Evolutionary conservation across 2,888 invertebrate species (phyloP).

Genomic region (Athrips mouffetella): DNA sequence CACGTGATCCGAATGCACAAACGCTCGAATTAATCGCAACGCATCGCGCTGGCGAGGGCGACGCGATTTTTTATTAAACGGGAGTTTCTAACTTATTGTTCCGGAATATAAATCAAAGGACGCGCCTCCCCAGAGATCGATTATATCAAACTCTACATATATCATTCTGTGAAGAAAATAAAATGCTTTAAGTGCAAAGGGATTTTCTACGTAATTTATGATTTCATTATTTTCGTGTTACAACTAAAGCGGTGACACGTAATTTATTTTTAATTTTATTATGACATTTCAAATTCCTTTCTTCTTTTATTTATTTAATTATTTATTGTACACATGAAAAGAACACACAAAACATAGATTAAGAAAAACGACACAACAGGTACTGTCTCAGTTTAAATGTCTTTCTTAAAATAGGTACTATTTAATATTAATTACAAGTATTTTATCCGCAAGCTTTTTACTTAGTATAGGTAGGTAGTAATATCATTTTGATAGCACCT

Average conservation of each 20-base stretch:
- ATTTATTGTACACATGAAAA: too few relatives aligned
- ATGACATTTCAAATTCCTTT: too few relatives aligned
- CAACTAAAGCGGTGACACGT: background rate
- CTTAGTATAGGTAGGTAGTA: too few relatives aligned
- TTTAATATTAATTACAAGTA: too few relatives aligned
- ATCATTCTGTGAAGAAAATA: background rate
- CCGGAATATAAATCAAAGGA: slow-evolving; percentile 7
- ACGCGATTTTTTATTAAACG: slow-evolving; percentile 5
- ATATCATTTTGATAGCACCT: too few relatives aligned
- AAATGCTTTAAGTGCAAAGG: too few relatives aligned
- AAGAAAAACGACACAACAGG: too few relatives aligned
- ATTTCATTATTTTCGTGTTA: background rate
- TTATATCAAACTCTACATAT: background rate
- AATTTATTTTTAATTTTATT: background rate
- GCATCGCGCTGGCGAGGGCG: background rate
- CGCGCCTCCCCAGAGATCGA: background rate
- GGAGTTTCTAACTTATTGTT: slow-evolving; percentile 4
- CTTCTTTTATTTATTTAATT: too few relatives aligned
- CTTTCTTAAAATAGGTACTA: too few relatives aligned
- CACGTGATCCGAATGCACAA: slow-evolving; percentile 55
- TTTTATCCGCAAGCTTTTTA: too few relatives aligned
- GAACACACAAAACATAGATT: too few relatives aligned
- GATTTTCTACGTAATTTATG: background rate
- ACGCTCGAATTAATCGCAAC: slow-evolving; percentile 35
- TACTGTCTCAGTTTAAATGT: too few relatives aligned